Evolutionary conservation across 2,113 vertebrate species (phyloP), one percentile per base, ranked within the genome.

Genomic region (Lagopus leucura): DNA sequence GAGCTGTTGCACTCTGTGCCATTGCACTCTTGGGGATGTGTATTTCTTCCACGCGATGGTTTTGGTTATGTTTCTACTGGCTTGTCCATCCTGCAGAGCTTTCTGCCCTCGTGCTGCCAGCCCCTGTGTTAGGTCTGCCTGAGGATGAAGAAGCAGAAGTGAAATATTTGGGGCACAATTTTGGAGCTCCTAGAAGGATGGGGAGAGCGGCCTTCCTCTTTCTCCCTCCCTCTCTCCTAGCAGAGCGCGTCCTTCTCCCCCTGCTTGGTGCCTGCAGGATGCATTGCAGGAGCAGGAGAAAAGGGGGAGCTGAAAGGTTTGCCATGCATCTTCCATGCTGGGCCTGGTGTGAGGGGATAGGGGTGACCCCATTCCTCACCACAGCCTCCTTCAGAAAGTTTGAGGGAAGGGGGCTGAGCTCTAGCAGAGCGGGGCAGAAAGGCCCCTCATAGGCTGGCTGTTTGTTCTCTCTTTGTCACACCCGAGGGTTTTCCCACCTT

Each of bases 361-460:
- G 15, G 14, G 27, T 38, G 9, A 63, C 24, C 14, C 60, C 34
- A 17, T 63, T 15, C 60, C 34, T 17, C 34, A 16, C 60, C 52
- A 54, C 52, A 54, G 66, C 73, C 81, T 75, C 48, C 52, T 88
- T 70, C 45, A 92, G 80, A 77, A 90, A 77, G 82, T 79, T 90
- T 86, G 20, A 20, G 74, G 50, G 74, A 72, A 91, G 70, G 34
- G 16, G 16, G n/a, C 34, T 88, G 30, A 72, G 60, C 79, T 65
- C 47, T 76, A 71, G 79, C 50, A 64, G 78, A 82, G 34, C 4
- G 57, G 77, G 82, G 55, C 36, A 47, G 71, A 47, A 12, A 7
- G 25, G 81, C 80, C 69, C 60, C 78, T 60, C 1, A 1, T 48
- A 82, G 40, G 42, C 30, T 1, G 55, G 61, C 65, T 92, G 72